phyloP scores from a whole-genome alignment of 1,140 invertebrate genomes.

The Theocolax elegans region DNA sequence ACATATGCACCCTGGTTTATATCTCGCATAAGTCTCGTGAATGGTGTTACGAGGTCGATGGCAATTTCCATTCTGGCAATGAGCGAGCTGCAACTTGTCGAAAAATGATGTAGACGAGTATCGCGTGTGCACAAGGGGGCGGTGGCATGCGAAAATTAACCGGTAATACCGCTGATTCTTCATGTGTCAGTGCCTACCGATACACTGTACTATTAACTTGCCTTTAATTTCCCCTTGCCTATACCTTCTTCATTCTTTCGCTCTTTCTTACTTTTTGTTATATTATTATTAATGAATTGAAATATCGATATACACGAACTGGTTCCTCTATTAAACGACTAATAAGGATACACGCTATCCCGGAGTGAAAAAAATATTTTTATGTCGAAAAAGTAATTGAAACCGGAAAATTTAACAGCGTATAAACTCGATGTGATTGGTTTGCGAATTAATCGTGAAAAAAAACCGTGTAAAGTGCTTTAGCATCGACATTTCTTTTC shows the following conservation, averaged over 20 bases:
- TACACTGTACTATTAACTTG: constrained; percentile 2
- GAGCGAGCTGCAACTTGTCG: constrained; percentile 53
- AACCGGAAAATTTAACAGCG: constrained; percentile 3
- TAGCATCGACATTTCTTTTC: too few species aligned
- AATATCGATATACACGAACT: constrained; percentile 11
- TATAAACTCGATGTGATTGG: not conserved
- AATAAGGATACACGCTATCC: not conserved
- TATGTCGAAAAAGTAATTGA: constrained; percentile 2
- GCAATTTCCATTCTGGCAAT: constrained; percentile 55
- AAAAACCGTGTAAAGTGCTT: too few species aligned
- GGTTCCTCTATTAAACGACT: not conserved
- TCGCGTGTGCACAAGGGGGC: not conserved
- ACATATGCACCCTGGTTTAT: not conserved
- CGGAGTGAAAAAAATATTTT: not conserved
- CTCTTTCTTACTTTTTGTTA: not conserved
- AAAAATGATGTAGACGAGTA: constrained; percentile 54
- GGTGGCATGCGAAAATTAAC: not conserved
- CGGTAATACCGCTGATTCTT: constrained; percentile 13
- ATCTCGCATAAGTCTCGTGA: not conserved
- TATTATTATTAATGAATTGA: constrained; percentile 1
- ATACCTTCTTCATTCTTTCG: too few species aligned
- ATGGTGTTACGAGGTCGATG: constrained; percentile 42
- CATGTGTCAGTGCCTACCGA: not conserved
- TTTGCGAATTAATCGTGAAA: not conserved
- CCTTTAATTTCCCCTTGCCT: not conserved